Percentiles rank a stretch among this genome's conserved stretches.
Conservation (phyloP, 2,888 invertebrate genomes). For the Herminia tarsipennalis region DNA sequence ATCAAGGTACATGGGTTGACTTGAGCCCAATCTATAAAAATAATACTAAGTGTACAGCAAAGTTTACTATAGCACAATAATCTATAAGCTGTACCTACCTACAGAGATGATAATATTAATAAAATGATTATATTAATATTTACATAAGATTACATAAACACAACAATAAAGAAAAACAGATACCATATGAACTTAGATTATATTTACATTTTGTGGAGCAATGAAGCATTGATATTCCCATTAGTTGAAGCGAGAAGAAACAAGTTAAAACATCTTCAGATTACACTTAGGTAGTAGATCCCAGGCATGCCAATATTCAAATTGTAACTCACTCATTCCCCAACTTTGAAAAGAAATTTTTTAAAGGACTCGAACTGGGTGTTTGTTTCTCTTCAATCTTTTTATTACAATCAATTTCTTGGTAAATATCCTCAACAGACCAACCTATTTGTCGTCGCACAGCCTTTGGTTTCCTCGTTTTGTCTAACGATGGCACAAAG, state of each 20-base stretch:
- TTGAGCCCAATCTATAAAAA: too few relatives aligned
- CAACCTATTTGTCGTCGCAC: slow-evolving; percentile 80
- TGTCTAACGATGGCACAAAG: slow-evolving; percentile 71
- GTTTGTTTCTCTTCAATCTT: slow-evolving; percentile 70
- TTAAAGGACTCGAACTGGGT: slow-evolving; percentile 76
- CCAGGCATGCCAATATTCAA: slow-evolving; percentile 72
- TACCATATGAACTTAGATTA: not conserved
- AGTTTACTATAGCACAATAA: too few relatives aligned
- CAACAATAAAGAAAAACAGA: not conserved
- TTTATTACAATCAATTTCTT: slow-evolving; percentile 80
- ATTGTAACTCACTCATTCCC: slow-evolving; percentile 80
- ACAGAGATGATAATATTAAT: too few relatives aligned
- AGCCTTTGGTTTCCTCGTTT: slow-evolving; percentile 69
- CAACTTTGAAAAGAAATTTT: slow-evolving; percentile 76
- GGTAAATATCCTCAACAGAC: slow-evolving; percentile 82
- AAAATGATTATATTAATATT: not conserved
- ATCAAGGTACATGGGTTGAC: too few relatives aligned
- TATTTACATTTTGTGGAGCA: slow-evolving; percentile 22
- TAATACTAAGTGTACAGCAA: too few relatives aligned
- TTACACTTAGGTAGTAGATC: slow-evolving; percentile 46
- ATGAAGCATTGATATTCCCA: slow-evolving; percentile 37
- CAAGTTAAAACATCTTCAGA: slow-evolving; percentile 27
- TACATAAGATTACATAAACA: slow-evolving; percentile 1
- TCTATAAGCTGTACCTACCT: too few relatives aligned
- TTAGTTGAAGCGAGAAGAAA: slow-evolving; percentile 41